A percentile compares a stretch with the other conserved stretches of the same genome.
These are phyloP conservation scores for Rhinatrema bivittatum DNA, from an alignment of 2,797 vertebrate species.

Conservation along the genomic window DNA sequence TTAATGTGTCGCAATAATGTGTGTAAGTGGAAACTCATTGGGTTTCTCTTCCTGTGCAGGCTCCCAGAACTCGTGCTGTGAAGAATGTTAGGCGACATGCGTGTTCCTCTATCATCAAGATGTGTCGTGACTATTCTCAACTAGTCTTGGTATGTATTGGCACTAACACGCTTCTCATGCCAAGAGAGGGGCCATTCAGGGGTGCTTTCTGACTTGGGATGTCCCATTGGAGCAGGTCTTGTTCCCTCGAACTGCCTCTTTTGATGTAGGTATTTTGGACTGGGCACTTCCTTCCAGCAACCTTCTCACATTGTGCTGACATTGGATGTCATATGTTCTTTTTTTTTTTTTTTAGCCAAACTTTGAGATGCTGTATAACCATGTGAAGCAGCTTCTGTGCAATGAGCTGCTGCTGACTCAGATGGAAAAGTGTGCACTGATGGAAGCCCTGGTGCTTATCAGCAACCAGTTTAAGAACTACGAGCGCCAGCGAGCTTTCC, in stretches of 20 bases:
- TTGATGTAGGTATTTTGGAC: no score
- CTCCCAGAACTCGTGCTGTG: constrained; percentile 77
- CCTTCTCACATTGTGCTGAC: not conserved
- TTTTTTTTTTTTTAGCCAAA: constrained; percentile 65
- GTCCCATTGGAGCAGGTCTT: no score
- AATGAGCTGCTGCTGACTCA: constrained; percentile 70
- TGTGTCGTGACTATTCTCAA: constrained; percentile 86
- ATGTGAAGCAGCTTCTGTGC: constrained; percentile 79
- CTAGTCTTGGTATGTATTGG: constrained; percentile 71
- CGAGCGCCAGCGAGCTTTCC: constrained; percentile 78
- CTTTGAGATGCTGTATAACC: constrained; percentile 85
- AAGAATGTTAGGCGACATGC: constrained; percentile 92
- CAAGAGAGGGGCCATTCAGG: no score
- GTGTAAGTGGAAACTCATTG: constrained; percentile 5
- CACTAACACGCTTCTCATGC: no score
- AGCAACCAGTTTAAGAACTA: constrained; percentile 95
- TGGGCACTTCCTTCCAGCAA: fast-evolving
- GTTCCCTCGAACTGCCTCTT: no score
- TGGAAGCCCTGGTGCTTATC: constrained; percentile 89
- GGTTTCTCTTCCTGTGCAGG: constrained; percentile 54
- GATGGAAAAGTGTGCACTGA: constrained; percentile 87
- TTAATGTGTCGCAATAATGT: no score
- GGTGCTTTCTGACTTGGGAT: no score
- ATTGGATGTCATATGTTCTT: not conserved
- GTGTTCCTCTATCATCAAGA: constrained; percentile 88